These are phyloP conservation scores for Eucera pruinosa DNA, from an alignment of 2,888 invertebrate genomes.

Conservation along the genomic window DNA sequence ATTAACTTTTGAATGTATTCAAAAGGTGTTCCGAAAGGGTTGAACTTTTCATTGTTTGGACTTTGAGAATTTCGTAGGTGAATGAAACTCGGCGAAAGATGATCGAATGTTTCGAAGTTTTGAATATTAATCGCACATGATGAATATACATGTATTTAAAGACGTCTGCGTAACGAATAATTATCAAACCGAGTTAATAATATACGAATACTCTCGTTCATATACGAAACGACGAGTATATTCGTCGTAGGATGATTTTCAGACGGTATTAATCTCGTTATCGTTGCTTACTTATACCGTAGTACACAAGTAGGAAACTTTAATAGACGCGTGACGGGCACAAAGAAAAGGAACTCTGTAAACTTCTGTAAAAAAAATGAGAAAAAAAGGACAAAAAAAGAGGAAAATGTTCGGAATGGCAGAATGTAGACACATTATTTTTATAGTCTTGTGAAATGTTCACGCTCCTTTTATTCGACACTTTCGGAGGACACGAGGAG, in stretches of 20 bases:
- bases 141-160: constrained; percentile 28
- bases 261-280: constrained; percentile 56
- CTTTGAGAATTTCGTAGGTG: too few relatives aligned
- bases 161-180: constrained; percentile 17
- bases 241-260: constrained; percentile 39
- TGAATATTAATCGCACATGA: constrained; percentile 7
- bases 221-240: constrained; percentile 32
- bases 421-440: constrained; percentile 68
- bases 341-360: constrained; percentile 57
- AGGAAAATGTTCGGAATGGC: constrained; percentile 47
- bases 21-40: neutral
- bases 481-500: constrained; percentile 12
- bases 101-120: constrained; percentile 23
- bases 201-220: constrained; percentile 39
- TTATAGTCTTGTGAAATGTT: constrained; percentile 67
- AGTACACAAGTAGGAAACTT: constrained; percentile 39
- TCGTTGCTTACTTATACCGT: constrained; percentile 61
- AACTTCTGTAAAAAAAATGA: constrained; percentile 50
- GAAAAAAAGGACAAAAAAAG: constrained; percentile 49
- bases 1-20: neutral
- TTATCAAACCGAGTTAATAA: constrained; percentile 36
- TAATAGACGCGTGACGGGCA: constrained; percentile 54
- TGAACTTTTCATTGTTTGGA: neutral
- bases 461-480: constrained; percentile 44
- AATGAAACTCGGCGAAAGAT: neutral